These are phyloP conservation scores for Halcyon smyrnensis DNA, from an alignment of 2,797 vertebrate species.

Conservation along the genomic window DNA sequence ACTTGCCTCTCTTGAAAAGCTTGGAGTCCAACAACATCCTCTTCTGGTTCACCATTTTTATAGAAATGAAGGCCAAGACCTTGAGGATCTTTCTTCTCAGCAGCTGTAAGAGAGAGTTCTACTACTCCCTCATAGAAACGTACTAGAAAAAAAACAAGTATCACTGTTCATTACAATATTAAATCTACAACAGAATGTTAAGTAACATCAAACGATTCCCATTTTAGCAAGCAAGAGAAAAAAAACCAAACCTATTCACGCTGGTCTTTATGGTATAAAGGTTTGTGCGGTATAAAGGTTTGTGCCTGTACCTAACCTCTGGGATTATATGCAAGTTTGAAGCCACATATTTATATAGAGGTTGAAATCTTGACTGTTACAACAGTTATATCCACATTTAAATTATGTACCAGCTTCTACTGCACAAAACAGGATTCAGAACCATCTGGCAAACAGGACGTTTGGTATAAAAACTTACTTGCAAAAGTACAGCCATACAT, in stretches of 20 bases:
- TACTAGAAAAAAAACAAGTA: constrained; percentile 75
- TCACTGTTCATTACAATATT: background rate
- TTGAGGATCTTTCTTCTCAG: constrained; percentile 97
- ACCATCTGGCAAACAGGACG: accelerated
- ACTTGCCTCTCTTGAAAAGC: constrained; percentile 94
- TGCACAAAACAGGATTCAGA: background rate
- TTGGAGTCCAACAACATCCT: constrained; percentile 89
- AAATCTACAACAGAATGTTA: background rate
- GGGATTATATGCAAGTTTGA: background rate
- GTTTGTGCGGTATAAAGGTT: background rate
- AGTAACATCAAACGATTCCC: background rate
- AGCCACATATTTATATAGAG: background rate
- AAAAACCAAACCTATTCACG: background rate
- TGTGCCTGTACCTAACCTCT: background rate
- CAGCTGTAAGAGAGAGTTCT: constrained; percentile 93
- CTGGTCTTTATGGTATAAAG: background rate
- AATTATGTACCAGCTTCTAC: background rate
- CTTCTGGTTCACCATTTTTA: constrained; percentile 96
- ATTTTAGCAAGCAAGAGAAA: background rate
- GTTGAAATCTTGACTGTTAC: background rate
- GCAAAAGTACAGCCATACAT: background rate
- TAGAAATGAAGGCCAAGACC: constrained; percentile 96
- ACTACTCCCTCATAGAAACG: constrained; percentile 97
- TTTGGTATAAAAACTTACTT: background rate
- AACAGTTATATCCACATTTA: background rate